Evolutionary conservation across 2,797 vertebrate genomes (phyloP), one percentile per base, ranked within the genome.

Genomic region (Carcharodon carcharias): DNA sequence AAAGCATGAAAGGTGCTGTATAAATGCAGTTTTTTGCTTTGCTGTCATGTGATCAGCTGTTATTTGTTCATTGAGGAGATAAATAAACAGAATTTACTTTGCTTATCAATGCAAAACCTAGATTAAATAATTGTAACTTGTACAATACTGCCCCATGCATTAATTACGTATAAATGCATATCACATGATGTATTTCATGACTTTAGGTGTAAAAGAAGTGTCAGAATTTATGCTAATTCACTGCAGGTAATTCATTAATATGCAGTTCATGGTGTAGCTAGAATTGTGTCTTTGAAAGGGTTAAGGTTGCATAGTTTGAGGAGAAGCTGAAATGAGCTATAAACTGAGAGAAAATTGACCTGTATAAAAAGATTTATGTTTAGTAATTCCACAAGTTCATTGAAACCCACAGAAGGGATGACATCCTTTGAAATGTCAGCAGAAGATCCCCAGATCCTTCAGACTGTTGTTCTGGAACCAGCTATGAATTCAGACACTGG

Each of bases 401-500:
- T 4, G 0, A 54, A 96, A 82, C 96, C 96, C 96, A 96, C 96
- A 23, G 80, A 96, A 85, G 96, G 26, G 96, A 67, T 73, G 61
- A 4, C 12, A 96, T 97, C n/a, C 96, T 96, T 96, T 97, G 96
- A 28, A 96, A 96, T 96, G 85, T 96, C 96, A 96, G 96, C 31
- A 56, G 96, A 96, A 96, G 96, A 96, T 96, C 97, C 97, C 96
- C 97, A 97, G 96, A 95, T 88, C 96, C 96, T 96, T 96, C 96
- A 96, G 96, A 96, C 96, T 12, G 97, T 96, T 96, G 96, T 96
- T 97, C 87, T 97, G 97, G 96, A 97, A 96, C 94, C 87, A 96
- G 96, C 97, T 96, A 3, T 69, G 97, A 97, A 93, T 97, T 97
- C 97, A 97, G 97, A 97, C 96, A 96, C 96, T 82, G 91, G 97